These are phyloP conservation scores for Ameiurus melas DNA, from an alignment of 2,113 vertebrate species.

Conservation along the genomic window DNA sequence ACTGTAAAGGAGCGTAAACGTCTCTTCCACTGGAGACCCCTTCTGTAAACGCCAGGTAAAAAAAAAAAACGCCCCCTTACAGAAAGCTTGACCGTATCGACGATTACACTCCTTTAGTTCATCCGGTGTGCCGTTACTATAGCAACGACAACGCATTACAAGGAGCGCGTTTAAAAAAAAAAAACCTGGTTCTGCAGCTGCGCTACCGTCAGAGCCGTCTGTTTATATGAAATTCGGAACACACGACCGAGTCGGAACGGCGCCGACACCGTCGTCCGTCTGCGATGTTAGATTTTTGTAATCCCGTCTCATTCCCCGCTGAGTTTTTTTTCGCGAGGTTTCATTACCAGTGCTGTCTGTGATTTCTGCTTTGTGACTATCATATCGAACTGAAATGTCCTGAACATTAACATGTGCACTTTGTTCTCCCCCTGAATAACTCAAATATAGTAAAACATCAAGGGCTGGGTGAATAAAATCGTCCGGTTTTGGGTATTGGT, in stretches of 20 bases:
- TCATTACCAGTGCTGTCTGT: slow-evolving; percentile 59
- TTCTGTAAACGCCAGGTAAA: neutral
- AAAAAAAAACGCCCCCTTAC: neutral
- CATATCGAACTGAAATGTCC: neutral
- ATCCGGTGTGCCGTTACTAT: neutral
- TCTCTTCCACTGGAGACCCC: neutral
- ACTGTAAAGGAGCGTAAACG: neutral
- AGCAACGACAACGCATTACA: neutral
- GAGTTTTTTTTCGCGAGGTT: slow-evolving; percentile 62
- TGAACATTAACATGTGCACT: slow-evolving; percentile 16
- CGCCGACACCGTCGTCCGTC: neutral
- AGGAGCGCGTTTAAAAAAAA: neutral
- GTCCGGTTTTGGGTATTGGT: neutral
- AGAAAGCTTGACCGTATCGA: neutral
- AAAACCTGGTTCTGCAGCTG: neutral
- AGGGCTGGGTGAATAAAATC: slow-evolving; percentile 11
- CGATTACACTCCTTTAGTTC: neutral
- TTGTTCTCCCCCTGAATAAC: neutral
- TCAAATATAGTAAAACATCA: neutral
- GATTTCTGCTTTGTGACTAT: slow-evolving; percentile 20
- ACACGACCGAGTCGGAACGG: no score
- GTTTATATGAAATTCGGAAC: no score
- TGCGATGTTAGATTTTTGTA: neutral
- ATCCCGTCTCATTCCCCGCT: neutral
- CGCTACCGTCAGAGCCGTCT: neutral